phyloP scores from a whole-genome alignment of 2,797 vertebrate species.

The Lepilemur ruficaudatus region DNA sequence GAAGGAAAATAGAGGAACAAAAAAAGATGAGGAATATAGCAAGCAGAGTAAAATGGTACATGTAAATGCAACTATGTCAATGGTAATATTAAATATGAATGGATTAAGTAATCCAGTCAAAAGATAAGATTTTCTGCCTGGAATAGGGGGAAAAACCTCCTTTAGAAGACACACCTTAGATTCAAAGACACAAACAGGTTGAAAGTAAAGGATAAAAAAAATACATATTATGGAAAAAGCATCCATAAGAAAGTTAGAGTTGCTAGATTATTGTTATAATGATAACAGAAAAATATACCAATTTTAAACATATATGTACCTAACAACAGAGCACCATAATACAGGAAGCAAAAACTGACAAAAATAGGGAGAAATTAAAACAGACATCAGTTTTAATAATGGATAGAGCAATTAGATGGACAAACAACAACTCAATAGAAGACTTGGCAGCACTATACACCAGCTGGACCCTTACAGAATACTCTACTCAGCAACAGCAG shows the following conservation, averaged over 20 bases:
- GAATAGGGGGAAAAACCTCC: neutral
- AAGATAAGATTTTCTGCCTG: neutral
- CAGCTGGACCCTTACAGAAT: neutral
- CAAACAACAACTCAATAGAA: neutral
- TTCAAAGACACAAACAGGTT: neutral
- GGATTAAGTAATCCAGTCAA: neutral
- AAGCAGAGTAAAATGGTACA: neutral
- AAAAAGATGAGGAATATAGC: neutral
- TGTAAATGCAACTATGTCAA: neutral
- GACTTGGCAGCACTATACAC: neutral
- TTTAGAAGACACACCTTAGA: neutral
- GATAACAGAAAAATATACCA: neutral
- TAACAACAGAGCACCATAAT: neutral
- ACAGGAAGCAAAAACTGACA: neutral
- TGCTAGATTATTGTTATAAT: neutral
- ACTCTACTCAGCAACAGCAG: neutral
- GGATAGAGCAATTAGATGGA: neutral
- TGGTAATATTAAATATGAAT: neutral
- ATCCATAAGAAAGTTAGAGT: neutral
- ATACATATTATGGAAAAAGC: neutral
- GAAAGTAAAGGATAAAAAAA: neutral
- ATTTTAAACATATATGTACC: neutral
- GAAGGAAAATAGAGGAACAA: neutral
- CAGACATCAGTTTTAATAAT: neutral
- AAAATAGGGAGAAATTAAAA: neutral